Percentiles rank a stretch among this genome's conserved stretches.
phyloP scores from a whole-genome alignment of 2,888 invertebrate genomes.

The Merodon equestris region DNA sequence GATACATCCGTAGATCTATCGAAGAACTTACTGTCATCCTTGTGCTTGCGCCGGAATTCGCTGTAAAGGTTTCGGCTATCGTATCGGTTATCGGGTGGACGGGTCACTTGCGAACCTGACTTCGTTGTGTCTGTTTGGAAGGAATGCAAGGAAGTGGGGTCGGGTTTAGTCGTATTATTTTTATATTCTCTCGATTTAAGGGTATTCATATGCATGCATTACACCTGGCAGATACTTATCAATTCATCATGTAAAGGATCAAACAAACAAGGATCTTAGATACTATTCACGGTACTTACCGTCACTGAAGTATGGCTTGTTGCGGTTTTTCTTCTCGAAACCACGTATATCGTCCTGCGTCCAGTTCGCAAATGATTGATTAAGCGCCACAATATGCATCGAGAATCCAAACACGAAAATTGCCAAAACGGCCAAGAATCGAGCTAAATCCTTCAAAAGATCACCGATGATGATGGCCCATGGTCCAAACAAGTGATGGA shows the following conservation, averaged over 20 bases:
- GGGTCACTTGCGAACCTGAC: constrained; percentile 72
- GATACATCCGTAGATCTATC: constrained; percentile 44
- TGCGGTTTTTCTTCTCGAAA: constrained; percentile 80
- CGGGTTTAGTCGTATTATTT: constrained; percentile 41
- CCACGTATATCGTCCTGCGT: constrained; percentile 82
- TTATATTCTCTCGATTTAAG: constrained; percentile 12
- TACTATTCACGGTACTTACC: constrained; percentile 81
- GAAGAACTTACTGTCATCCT: constrained; percentile 83
- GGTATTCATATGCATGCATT: constrained; percentile 54
- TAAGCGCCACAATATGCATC: constrained; percentile 96
- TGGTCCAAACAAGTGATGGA: constrained; percentile 99
- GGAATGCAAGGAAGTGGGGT: constrained; percentile 58
- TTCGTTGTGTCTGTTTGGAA: constrained; percentile 58
- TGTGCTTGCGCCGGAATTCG: constrained; percentile 83
- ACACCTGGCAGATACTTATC: constrained; percentile 77
- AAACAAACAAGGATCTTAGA: not conserved
- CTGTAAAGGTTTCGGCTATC: constrained; percentile 77
- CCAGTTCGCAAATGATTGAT: constrained; percentile 92
- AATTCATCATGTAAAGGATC: constrained; percentile 71
- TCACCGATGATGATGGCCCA: constrained; percentile 99
- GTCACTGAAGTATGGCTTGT: constrained; percentile 84
- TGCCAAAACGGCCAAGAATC: constrained; percentile 97
- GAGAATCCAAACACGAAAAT: constrained; percentile 99
- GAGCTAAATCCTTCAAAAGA: constrained; percentile 94
- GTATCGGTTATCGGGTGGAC: constrained; percentile 75